phyloP scores from a whole-genome alignment of 2,113 vertebrate genomes.

The Neopipo cinnamomea region DNA sequence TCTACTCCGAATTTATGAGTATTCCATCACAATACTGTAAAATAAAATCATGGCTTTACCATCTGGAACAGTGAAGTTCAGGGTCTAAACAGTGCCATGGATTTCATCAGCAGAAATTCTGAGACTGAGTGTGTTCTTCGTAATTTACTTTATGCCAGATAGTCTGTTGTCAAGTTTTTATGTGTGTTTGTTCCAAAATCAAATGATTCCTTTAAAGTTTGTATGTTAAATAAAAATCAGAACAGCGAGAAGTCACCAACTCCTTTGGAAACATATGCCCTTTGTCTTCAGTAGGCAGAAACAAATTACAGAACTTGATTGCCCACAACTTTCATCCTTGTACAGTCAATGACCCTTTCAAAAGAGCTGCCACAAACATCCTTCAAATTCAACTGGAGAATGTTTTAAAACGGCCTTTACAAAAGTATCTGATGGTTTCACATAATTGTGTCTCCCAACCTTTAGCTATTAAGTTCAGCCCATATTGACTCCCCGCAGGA shows the following conservation, averaged over 20 bases:
- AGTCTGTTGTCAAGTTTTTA: background rate
- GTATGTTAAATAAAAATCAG: background rate
- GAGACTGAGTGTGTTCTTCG: background rate
- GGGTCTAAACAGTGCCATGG: background rate
- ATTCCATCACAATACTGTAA: background rate
- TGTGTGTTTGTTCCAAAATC: background rate
- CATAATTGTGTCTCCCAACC: background rate
- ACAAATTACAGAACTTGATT: conserved; percentile 18
- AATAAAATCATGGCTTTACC: background rate
- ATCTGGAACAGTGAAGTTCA: background rate
- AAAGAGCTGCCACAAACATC: conserved; percentile 13
- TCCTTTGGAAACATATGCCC: background rate
- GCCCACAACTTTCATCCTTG: conserved; percentile 15
- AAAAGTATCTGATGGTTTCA: background rate
- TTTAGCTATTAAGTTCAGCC: background rate
- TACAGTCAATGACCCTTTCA: conserved; percentile 34
- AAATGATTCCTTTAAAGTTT: background rate
- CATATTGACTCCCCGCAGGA: background rate
- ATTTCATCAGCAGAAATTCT: background rate
- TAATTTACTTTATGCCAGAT: background rate
- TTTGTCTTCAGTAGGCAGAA: conserved; percentile 6
- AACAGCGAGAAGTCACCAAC: background rate
- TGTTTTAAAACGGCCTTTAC: conserved; percentile 15
- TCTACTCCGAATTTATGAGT: background rate
- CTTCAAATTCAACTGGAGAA: background rate